Conservation (phyloP, 2,797 vertebrate genomes). For the Muraenolepis orangiensis region DNA sequence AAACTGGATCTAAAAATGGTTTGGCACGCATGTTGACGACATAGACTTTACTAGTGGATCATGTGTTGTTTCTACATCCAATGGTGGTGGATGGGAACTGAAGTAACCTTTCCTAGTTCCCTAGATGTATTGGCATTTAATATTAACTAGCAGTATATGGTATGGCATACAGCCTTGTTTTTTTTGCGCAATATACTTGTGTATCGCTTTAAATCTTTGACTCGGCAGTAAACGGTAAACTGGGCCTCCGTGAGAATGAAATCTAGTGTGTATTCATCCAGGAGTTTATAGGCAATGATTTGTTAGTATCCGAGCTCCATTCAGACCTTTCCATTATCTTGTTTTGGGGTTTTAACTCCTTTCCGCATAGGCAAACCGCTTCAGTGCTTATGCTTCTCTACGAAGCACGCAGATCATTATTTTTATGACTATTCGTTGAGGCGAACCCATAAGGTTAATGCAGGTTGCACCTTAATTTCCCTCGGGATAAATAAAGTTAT, state of each 20-base stretch:
- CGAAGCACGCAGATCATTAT: neutral
- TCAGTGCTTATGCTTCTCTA: conserved; percentile 4
- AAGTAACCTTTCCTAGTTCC: neutral
- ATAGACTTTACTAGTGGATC: neutral
- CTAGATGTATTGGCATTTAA: neutral
- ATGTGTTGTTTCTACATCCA: neutral
- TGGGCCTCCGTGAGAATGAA: conserved; percentile 27
- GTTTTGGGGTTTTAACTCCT: neutral
- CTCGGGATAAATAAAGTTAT: no score
- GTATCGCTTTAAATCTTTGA: conserved; percentile 36
- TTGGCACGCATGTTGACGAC: neutral
- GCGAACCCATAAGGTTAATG: conserved; percentile 36
- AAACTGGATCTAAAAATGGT: neutral
- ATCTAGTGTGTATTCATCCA: conserved; percentile 9
- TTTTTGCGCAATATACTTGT: conserved; percentile 9
- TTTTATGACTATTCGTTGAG: conserved; percentile 15
- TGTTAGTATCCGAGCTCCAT: neutral
- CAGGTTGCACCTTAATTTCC: no score
- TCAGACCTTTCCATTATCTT: conserved; percentile 1
- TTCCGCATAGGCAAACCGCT: neutral
- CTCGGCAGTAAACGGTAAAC: conserved; percentile 26
- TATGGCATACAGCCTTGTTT: neutral
- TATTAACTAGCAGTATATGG: neutral
- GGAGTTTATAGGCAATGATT: neutral
- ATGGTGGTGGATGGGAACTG: neutral